Conservation (phyloP, 2,888 invertebrate genomes). For the Epinotia bilunana region DNA sequence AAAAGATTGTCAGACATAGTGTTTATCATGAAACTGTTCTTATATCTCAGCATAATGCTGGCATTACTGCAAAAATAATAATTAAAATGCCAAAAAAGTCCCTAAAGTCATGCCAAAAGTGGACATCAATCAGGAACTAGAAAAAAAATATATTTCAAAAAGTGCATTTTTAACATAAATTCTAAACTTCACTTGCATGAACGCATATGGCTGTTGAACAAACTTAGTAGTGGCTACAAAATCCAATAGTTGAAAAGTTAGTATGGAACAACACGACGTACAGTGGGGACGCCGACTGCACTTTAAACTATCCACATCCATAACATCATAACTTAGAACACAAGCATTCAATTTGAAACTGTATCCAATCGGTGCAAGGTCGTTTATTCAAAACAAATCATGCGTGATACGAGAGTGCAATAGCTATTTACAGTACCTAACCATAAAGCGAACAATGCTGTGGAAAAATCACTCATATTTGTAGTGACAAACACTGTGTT, state of each 20-base stretch:
- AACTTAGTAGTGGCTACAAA: conserved; percentile 17
- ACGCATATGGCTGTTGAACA: conserved; percentile 1
- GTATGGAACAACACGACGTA: conserved; percentile 27
- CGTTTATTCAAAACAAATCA: neutral
- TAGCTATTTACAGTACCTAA: neutral
- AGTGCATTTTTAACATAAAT: neutral
- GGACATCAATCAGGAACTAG: too few species aligned
- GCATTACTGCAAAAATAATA: too few species aligned
- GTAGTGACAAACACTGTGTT: conserved; percentile 30
- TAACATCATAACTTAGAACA: neutral
- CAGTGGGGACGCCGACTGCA: conserved; percentile 11
- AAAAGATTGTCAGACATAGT: too few species aligned
- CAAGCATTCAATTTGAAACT: neutral
- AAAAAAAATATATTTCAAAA: too few species aligned
- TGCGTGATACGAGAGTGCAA: neutral
- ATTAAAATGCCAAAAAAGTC: too few species aligned
- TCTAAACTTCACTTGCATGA: neutral
- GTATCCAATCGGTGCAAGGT: neutral
- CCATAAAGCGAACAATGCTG: conserved; percentile 24
- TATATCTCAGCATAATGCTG: too few species aligned
- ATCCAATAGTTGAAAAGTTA: conserved; percentile 28
- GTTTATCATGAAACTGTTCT: too few species aligned
- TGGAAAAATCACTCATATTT: conserved; percentile 28
- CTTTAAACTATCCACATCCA: neutral
- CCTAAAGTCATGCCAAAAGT: too few species aligned